A percentile compares a stretch with the other conserved stretches of the same genome.
phyloP scores from a whole-genome alignment of 2,888 invertebrate species.

The Seira ritae region DNA sequence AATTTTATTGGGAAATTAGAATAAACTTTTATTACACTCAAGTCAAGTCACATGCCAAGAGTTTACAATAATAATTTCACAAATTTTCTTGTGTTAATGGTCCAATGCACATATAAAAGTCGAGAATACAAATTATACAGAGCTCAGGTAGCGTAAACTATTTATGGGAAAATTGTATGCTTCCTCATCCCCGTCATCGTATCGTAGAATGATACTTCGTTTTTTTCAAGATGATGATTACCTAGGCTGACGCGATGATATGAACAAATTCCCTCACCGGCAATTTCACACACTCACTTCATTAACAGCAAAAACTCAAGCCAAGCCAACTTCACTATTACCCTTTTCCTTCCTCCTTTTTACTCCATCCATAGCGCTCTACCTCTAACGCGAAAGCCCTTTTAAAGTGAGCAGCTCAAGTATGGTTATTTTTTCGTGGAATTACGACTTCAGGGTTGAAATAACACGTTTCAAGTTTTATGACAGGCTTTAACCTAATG shows the following conservation, averaged over 20 bases:
- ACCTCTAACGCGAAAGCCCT: too few species aligned
- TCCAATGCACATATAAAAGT: neutral
- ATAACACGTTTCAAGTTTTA: constrained; percentile 61
- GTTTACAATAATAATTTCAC: too few species aligned
- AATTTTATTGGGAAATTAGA: constrained; percentile 46
- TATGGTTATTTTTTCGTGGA: constrained; percentile 49
- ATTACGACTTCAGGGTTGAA: constrained; percentile 55
- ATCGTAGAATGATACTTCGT: neutral
- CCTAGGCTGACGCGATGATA: neutral
- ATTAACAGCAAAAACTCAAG: constrained; percentile 9
- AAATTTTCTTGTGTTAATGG: too few species aligned
- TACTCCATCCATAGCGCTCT: too few species aligned
- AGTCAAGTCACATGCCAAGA: neutral
- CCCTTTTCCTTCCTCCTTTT: constrained; percentile 14
- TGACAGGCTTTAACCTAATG: constrained; percentile 64
- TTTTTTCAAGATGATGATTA: neutral
- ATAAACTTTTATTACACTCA: constrained; percentile 8
- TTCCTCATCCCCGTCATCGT: constrained; percentile 14
- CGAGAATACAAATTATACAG: constrained; percentile 12
- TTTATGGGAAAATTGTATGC: constrained; percentile 39
- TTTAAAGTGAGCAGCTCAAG: neutral
- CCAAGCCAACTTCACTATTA: too few species aligned
- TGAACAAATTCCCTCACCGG: constrained; percentile 40
- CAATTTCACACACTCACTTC: constrained; percentile 46
- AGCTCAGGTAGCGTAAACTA: constrained; percentile 17